These are phyloP conservation scores for Falcaria lacertinaria DNA, from an alignment of 2,888 invertebrate genomes.

Conservation along the genomic window DNA sequence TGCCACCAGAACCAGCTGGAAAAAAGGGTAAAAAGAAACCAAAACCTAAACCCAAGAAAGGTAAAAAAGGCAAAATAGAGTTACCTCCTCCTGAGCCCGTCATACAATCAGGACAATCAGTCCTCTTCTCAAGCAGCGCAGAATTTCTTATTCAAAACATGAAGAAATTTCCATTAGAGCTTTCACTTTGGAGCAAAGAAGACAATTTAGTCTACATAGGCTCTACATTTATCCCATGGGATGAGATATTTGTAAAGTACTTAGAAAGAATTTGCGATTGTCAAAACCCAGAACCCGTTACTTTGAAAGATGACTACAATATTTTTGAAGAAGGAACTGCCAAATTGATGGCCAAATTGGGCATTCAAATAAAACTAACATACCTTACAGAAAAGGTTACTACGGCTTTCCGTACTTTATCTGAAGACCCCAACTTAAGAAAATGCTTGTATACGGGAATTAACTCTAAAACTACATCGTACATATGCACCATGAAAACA, in stretches of 20 bases:
- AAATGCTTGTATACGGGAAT: slow-evolving; percentile 67
- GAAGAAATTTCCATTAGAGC: slow-evolving; percentile 52
- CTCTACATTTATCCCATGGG: slow-evolving; percentile 54
- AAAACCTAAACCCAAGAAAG: slow-evolving; percentile 49
- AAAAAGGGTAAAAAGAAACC: slow-evolving; percentile 52
- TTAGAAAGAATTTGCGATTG: slow-evolving; percentile 46
- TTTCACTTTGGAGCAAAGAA: slow-evolving; percentile 69
- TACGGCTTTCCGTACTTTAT: slow-evolving; percentile 61
- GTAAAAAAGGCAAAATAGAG: slow-evolving; percentile 46
- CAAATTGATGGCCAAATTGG: slow-evolving; percentile 60
- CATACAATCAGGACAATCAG: slow-evolving; percentile 68
- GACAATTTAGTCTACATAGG: slow-evolving; percentile 59
- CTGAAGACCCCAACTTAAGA: slow-evolving; percentile 57
- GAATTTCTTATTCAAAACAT: slow-evolving; percentile 61
- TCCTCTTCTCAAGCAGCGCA: slow-evolving; percentile 60
- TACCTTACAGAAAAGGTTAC: slow-evolving; percentile 58
- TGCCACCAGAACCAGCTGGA: slow-evolving; percentile 57
- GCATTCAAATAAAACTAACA: slow-evolving; percentile 59
- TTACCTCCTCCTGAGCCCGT: slow-evolving; percentile 57
- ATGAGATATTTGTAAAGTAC: slow-evolving; percentile 47
- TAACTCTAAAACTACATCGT: slow-evolving; percentile 66
- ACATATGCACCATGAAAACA: slow-evolving; percentile 66
- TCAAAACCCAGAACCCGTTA: slow-evolving; percentile 38
- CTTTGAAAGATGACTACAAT: slow-evolving; percentile 61
- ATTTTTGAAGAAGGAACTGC: slow-evolving; percentile 67